Evolutionary conservation across 2,888 invertebrate species (phyloP).

Genomic region (Drosophila parthenogenetica): DNA sequence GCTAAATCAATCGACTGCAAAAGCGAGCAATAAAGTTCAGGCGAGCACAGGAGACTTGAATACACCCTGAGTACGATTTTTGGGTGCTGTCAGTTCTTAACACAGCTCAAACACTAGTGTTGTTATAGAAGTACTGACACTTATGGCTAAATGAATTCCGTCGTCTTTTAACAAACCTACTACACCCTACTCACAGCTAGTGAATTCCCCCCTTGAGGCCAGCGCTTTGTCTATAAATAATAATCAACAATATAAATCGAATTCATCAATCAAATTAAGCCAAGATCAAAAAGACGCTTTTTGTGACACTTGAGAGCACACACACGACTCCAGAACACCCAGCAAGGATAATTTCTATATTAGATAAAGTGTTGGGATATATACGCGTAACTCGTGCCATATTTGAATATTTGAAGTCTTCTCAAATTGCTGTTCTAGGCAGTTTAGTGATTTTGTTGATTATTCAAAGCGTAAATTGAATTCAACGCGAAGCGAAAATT

Average conservation of each 20-base stretch:
- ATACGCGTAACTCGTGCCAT: background rate
- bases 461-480: constrained; percentile 31
- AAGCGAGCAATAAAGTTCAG: background rate
- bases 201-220: background rate
- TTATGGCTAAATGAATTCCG: too few species aligned
- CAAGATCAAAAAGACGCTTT: constrained; percentile 45
- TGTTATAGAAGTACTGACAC: too few species aligned
- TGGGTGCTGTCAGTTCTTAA: too few species aligned
- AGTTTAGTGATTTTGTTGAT: constrained; percentile 31
- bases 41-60: too few species aligned
- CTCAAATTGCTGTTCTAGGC: constrained; percentile 50
- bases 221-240: constrained; percentile 10
- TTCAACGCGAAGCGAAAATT: constrained; percentile 50
- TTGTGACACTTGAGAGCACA: constrained; percentile 36
- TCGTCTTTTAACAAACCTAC: too few species aligned
- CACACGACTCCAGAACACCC: constrained; percentile 9
- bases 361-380: background rate
- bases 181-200: background rate
- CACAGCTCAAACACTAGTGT: too few species aligned
- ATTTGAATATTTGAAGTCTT: constrained; percentile 9
- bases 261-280: constrained; percentile 69
- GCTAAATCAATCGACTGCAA: background rate
- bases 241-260: constrained; percentile 3
- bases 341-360: constrained; percentile 38
- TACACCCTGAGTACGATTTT: too few species aligned